A percentile compares a stretch with the other conserved stretches of the same genome.
phyloP scores from a whole-genome alignment of 2,113 vertebrate genomes.

The Chaetops frenatus region DNA sequence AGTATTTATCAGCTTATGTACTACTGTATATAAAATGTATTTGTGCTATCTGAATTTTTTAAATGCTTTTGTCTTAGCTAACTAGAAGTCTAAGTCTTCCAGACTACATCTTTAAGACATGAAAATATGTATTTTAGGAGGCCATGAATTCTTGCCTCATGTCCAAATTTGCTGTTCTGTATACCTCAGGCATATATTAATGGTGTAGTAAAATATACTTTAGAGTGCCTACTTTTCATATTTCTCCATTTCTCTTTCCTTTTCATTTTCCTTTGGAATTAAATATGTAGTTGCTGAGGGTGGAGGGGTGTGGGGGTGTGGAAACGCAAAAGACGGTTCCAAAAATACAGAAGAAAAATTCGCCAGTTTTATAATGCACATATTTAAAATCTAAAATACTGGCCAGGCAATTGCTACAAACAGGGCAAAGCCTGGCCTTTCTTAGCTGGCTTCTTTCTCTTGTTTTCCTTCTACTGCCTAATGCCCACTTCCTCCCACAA shows the following conservation, averaged over 20 bases:
- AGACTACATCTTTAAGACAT: not conserved
- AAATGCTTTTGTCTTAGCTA: not conserved
- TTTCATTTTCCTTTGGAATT: not conserved
- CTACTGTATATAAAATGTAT: not conserved
- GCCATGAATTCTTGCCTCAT: not conserved
- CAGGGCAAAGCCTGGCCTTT: not conserved
- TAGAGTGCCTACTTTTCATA: not conserved
- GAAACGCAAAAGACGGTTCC: not conserved
- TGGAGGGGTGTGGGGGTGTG: no score
- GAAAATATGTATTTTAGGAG: not conserved
- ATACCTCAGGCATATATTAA: not conserved
- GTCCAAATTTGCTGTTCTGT: not conserved
- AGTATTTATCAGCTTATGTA: not conserved
- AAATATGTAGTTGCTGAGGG: not conserved
- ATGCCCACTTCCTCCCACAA: not conserved
- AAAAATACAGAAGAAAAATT: not conserved
- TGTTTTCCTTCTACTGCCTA: not conserved
- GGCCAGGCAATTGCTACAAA: not conserved
- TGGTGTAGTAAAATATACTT: not conserved
- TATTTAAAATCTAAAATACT: not conserved
- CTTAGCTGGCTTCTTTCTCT: not conserved
- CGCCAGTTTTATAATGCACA: not conserved
- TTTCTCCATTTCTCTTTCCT: not conserved
- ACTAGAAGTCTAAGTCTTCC: not conserved
- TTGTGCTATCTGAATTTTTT: not conserved